Conservation (phyloP, 1,140 invertebrate genomes). For the Philopotamus ludificatus region DNA sequence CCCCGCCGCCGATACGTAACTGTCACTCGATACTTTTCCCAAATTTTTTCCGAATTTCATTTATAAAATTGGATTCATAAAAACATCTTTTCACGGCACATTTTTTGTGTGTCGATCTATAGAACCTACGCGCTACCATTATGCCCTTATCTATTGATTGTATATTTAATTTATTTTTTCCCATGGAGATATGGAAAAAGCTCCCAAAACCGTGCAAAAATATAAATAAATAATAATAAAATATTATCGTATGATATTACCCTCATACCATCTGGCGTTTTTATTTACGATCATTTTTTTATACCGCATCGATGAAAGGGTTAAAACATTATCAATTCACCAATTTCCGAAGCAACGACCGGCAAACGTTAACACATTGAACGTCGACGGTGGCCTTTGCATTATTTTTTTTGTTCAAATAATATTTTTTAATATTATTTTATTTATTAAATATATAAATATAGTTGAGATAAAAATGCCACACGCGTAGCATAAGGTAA, state of each 20-base stretch:
- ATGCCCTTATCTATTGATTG: too few relatives aligned
- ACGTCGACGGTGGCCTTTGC: not conserved
- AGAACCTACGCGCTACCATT: too few relatives aligned
- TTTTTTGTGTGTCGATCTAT: not conserved
- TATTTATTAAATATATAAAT: constrained; percentile 12
- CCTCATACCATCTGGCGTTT: too few relatives aligned
- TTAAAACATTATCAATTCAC: too few relatives aligned
- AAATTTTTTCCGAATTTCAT: constrained; percentile 25
- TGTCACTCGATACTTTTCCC: constrained; percentile 26
- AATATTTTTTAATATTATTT: constrained; percentile 6
- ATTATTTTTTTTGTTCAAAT: constrained; percentile 1
- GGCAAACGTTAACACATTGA: too few relatives aligned
- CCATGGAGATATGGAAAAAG: too few relatives aligned
- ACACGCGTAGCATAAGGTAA: constrained; percentile 30
- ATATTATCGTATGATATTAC: too few relatives aligned
- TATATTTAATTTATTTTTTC: constrained; percentile 1
- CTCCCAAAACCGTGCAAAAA: too few relatives aligned
- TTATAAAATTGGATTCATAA: constrained; percentile 31
- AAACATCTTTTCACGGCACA: constrained; percentile 4
- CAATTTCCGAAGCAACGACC: too few relatives aligned
- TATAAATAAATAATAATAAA: too few relatives aligned
- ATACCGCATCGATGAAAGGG: too few relatives aligned
- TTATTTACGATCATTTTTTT: too few relatives aligned
- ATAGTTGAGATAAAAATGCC: constrained; percentile 20
- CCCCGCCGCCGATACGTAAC: not conserved